Conservation (phyloP, 2,888 invertebrate genomes). For the Crossocerus cetratus region DNA sequence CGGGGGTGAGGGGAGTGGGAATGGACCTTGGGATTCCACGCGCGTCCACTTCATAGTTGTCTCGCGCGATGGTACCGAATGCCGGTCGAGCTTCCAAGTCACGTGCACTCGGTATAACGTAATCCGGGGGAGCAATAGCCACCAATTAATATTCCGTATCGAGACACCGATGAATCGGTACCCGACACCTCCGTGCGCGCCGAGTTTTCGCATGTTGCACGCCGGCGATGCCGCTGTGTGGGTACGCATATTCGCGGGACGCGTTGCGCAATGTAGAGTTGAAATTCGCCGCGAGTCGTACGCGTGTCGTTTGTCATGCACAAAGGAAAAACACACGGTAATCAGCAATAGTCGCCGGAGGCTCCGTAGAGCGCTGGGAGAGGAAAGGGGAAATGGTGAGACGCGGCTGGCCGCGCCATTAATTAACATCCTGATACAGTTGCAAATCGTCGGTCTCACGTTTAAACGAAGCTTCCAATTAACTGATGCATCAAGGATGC, state of each 20-base stretch:
- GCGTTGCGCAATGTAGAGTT: constrained; percentile 33
- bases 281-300: constrained; percentile 30
- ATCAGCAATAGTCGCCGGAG: constrained; percentile 7
- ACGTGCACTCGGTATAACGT: constrained; percentile 57
- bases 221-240: neutral
- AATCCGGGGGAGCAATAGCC: constrained; percentile 55
- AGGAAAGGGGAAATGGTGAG: neutral
- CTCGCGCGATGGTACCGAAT: constrained; percentile 33
- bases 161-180: constrained; percentile 49
- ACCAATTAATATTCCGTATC: constrained; percentile 60
- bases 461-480: neutral
- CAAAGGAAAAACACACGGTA: constrained; percentile 23
- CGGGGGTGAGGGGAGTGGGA: neutral
- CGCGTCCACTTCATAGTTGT: constrained; percentile 37
- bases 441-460: neutral
- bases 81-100: constrained; percentile 50
- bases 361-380: neutral
- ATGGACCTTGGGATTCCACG: constrained; percentile 29
- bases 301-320: constrained; percentile 4
- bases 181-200: constrained; percentile 37
- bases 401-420: neutral
- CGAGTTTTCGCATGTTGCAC: constrained; percentile 39
- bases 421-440: neutral
- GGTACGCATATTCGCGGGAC: constrained; percentile 15
- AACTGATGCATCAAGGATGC: neutral